These are phyloP conservation scores for Dolichotis patagonum DNA, from an alignment of 2,113 vertebrate species.

Conservation along the genomic window DNA sequence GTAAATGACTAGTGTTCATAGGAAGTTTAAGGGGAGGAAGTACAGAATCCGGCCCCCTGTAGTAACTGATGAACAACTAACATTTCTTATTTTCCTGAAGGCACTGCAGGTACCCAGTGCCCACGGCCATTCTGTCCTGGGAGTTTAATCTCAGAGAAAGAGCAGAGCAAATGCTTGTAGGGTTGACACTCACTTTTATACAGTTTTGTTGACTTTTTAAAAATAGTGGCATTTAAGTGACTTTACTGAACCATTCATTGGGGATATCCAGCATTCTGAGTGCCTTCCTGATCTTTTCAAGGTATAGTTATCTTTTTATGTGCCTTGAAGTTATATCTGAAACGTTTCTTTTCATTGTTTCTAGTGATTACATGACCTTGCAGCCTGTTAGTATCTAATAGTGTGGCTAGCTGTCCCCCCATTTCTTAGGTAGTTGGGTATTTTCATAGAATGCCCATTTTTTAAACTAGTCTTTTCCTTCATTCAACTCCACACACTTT, in stretches of 20 bases:
- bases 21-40: neutral
- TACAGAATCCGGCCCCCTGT: neutral
- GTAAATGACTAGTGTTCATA: neutral
- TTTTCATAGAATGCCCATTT: conserved; percentile 1
- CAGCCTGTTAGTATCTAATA: conserved; percentile 2
- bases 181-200: conserved; percentile 55
- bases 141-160: conserved; percentile 41
- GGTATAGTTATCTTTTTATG: conserved; percentile 38
- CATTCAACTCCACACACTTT: conserved; percentile 27
- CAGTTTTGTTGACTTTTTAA: conserved; percentile 63
- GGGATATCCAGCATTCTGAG: neutral
- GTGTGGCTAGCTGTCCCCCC: neutral
- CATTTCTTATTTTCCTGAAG: conserved; percentile 24
- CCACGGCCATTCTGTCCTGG: neutral
- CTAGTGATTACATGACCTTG: conserved; percentile 22
- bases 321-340: conserved; percentile 48
- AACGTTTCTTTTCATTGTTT: conserved; percentile 46
- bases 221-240: conserved; percentile 42
- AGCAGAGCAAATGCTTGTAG: conserved; percentile 42
- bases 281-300: conserved; percentile 44
- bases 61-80: neutral
- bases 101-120: neutral
- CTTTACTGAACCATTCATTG: conserved; percentile 44
- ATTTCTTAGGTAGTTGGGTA: neutral
- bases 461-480: neutral